These are phyloP conservation scores for Leucoptera coffeella DNA, from an alignment of 2,888 invertebrate species.

Conservation along the genomic window DNA sequence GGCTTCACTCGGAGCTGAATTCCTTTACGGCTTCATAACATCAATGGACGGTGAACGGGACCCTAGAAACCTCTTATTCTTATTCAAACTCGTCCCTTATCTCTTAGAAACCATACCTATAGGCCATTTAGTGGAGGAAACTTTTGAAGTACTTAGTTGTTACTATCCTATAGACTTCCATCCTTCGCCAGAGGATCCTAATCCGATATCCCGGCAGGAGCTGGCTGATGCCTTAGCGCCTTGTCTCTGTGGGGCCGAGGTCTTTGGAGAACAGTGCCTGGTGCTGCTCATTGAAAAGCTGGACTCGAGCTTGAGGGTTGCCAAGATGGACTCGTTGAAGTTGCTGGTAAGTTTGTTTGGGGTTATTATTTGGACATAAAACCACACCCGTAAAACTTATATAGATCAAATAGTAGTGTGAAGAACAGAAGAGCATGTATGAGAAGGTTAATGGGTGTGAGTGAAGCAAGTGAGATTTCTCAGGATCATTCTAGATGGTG, in stretches of 20 bases:
- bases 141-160: conserved; percentile 91
- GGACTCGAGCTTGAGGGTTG: conserved; percentile 68
- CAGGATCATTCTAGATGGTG: too few relatives aligned
- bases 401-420: conserved; percentile 86
- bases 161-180: conserved; percentile 94
- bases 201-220: conserved; percentile 58
- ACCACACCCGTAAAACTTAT: conserved; percentile 71
- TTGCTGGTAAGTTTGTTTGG: conserved; percentile 55
- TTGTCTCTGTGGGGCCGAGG: conserved; percentile 67
- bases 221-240: conserved; percentile 62
- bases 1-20: conserved; percentile 66
- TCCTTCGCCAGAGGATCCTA: conserved; percentile 54
- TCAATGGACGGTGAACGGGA: conserved; percentile 90
- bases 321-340: conserved; percentile 78
- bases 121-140: conserved; percentile 78
- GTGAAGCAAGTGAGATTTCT: too few relatives aligned
- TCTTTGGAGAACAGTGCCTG: conserved; percentile 71
- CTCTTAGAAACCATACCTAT: conserved; percentile 63
- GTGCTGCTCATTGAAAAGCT: conserved; percentile 78
- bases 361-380: conserved; percentile 50
- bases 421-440: too few relatives aligned
- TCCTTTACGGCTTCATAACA: conserved; percentile 76
- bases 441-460: too few relatives aligned
- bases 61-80: conserved; percentile 76
- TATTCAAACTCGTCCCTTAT: conserved; percentile 69